Evolutionary conservation across 2,797 vertebrate genomes (phyloP), one percentile per base, ranked within the genome.

Genomic region (Tapera naevia): DNA sequence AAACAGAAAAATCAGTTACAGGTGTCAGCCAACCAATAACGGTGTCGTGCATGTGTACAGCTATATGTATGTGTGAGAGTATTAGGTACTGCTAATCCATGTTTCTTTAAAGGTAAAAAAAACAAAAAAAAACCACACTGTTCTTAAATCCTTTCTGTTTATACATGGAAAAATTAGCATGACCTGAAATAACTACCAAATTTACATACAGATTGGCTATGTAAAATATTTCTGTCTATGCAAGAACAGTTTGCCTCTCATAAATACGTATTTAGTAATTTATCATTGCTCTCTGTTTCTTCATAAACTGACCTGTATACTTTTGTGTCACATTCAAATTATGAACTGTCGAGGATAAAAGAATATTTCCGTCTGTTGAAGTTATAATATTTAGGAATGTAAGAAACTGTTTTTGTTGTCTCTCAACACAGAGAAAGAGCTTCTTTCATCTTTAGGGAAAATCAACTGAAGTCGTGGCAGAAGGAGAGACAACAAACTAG

Each of bases 11-110:
- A 70, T 28, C 32, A 21, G 39, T 62, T 50, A 23, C 2, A 62
- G 39, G 12, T 53, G 53, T 22, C 76, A 53, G 11, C 41, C 21
- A 56, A 35, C 32, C 11, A 45, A 8, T 28, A 60, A 61, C 4
- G 0, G 1, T 27, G n/a, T 28, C 28, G n/a, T 51, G 45, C 15
- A 7, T 9, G 11, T 0, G 0, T 23, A 7, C 0, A 0, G 24
- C 32, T 66, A 37, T n/a, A 56, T 48, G 24, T 60, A 13, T 48
- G 33, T 12, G 7, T 22, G 13, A 33, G 6, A 66, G 25, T 60
- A 32, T 35, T n/a, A 56, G 0, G 2, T 39, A 25, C 46, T 53
- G n/a, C 35, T 57, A 57, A 53, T 16, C 33, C 22, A 3, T 12
- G 18, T n/a, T 54, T 30, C 27, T 85, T 65, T 73, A 66, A 64